These are phyloP conservation scores for Betta splendens DNA, from an alignment of 2,797 vertebrate species.

Conservation along the genomic window DNA sequence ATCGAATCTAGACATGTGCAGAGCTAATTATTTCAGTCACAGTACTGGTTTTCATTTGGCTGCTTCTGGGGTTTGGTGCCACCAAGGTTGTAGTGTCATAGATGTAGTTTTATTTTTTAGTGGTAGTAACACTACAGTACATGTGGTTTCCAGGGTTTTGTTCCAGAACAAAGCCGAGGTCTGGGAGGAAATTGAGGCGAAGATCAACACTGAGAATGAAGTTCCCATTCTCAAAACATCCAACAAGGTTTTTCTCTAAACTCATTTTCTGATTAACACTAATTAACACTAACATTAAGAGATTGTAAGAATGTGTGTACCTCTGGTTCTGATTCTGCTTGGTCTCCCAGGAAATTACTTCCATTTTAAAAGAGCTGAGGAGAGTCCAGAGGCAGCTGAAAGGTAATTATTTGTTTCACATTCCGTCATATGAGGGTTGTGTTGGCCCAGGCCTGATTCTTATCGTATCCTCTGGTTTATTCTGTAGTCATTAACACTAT, in stretches of 20 bases:
- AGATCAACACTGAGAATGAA: constrained; percentile 92
- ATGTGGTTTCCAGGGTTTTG: constrained; percentile 73
- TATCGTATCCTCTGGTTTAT: constrained; percentile 10
- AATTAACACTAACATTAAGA: background rate
- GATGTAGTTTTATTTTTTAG: background rate
- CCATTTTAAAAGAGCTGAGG: constrained; percentile 92
- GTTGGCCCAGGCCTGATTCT: background rate
- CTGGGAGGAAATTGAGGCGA: constrained; percentile 95
- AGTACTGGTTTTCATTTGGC: no score
- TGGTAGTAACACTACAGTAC: background rate
- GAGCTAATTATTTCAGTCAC: no score
- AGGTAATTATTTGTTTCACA: constrained; percentile 77
- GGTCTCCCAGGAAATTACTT: constrained; percentile 88
- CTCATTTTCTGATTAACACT: background rate
- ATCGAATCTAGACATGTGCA: background rate
- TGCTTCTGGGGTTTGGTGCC: background rate
- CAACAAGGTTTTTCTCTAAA: constrained; percentile 85
- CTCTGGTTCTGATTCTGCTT: background rate
- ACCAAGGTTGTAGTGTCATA: no score
- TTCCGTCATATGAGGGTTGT: background rate
- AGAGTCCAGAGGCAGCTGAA: constrained; percentile 94
- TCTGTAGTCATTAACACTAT: constrained; percentile 91
- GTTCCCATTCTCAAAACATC: constrained; percentile 94
- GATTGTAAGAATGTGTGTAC: background rate
- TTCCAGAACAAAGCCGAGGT: constrained; percentile 91